Evolutionary conservation across 2,797 vertebrate genomes (phyloP), one percentile per base, ranked within the genome.

Genomic region (Gambelia wislizenii): DNA sequence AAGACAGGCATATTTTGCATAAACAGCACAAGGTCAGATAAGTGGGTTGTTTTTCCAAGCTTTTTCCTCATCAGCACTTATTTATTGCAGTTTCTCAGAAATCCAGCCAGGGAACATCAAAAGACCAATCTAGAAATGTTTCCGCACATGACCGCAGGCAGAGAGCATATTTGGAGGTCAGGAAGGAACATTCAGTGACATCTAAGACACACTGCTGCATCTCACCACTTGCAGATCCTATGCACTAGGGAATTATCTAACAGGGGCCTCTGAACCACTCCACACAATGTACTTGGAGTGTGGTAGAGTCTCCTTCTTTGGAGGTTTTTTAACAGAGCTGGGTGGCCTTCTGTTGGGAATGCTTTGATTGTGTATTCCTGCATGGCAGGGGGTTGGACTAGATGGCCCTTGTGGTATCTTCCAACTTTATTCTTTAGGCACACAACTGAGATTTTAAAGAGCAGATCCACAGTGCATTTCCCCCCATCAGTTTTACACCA

Each of bases 1-100:
- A 25, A 69, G 61, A 67, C 0, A 0, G 0, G 25, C 56, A 80
- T 78, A 77, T 30, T 0, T 13, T 87, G 82, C 20, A 85, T 10
- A 72, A 20, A 64, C 13, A 67, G 5, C 42, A 78, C 44, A 78
- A 78, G 59, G 75, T 25, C 72, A 91, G 77, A 82, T 52, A 59
- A 8, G 87, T 47, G n/a, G 33, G 49, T 76, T 22, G 49, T 54
- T 88, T 20, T 64, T 49, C 33, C 42, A n/a, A 67, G 47, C 36
- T 44, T 74, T 89, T 84, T 42, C 22, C 86, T 90, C 87, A 2
- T 0, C 4, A 25, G 76, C 88, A 82, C 78, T 49, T 81, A 81
- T 0, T 13, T 14, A 36, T 25, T 82, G 78, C 85, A 85, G 10
- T 52, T 79, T 86, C 59, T 52, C n/a, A 78, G 22, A 36, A 79